A percentile compares a stretch with the other conserved stretches of the same genome.
Evolutionary conservation across 2,888 invertebrate genomes (phyloP).

Genomic region (Gordius sp.): DNA sequence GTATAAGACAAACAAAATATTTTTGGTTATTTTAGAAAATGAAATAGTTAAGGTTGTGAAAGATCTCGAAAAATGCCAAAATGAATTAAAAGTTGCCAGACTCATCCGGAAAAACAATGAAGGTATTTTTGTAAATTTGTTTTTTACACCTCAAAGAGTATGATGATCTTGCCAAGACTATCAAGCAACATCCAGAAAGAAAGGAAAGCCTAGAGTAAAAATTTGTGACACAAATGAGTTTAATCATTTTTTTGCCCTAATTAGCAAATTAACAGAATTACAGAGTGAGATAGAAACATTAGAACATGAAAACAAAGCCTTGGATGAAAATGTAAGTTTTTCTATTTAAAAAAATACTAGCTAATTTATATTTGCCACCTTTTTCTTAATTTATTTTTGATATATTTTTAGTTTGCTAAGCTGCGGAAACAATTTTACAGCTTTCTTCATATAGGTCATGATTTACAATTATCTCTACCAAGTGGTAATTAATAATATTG

Average conservation of each 20-base stretch:
- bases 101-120: neutral
- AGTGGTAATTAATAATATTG: neutral
- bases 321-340: neutral
- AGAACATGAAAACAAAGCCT: neutral
- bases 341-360: neutral
- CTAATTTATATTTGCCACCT: neutral
- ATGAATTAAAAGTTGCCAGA: constrained; percentile 6
- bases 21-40: constrained; percentile 14
- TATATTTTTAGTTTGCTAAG: neutral
- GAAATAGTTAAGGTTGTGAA: neutral
- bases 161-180: neutral
- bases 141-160: neutral
- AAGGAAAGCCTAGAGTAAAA: neutral
- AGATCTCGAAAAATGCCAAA: neutral
- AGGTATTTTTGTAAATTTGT: constrained; percentile 11
- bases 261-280: neutral
- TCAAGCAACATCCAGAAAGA: neutral
- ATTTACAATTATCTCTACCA: neutral
- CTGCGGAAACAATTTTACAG: neutral
- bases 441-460: neutral
- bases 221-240: no score
- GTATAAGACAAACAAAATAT: no score
- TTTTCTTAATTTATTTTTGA: no score
- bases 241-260: neutral
- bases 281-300: neutral